Base-by-base conservation (phyloP, 2,888 invertebrate genomes). In the Eristalis arbustorum region DNA sequence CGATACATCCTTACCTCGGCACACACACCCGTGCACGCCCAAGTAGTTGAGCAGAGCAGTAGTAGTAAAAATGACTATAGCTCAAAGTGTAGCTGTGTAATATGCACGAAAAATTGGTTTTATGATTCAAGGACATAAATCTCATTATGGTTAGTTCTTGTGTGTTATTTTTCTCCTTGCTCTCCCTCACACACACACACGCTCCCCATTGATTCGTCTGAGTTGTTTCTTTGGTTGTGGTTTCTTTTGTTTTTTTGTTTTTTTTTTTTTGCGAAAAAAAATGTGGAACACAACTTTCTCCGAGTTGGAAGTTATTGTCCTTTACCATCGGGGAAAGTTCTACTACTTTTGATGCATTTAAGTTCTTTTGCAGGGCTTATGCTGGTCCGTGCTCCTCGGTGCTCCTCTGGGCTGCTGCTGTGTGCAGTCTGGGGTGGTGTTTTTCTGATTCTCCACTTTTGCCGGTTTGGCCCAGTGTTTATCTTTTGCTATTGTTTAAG, bases 81-180 rank as follows among this genome's bases (percentile, higher is more conserved):
- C 31, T 14, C 37, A 14, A 49, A 34, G 59, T 81, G 66, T 81
- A 69, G 68, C 37, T 69, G 49, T 73, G 76, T 82, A 82, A 76
- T 76, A 85, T 82, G 87, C 90, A 90, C 89, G 89, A 89, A 91
- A 91, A 91, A 91, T 91, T 90, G 91, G 90, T 91, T 91, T 91
- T 92, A 91, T 92, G 91, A 92, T 91, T 92, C 91, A 91, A 91
- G 92, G 91, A 92, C 91, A 92, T 91, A 91, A 91, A 91, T 92
- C 91, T 91, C 91, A 91, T 92, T 92, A 92, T 91, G 40, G 82
- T 74, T 74, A 73, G 69, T 79, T 83, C 73, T 73, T 77, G 61
- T 71, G 64, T 78, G 74, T 74, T 14, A 57, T 49, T 40, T 40
- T 67, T 69, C 56, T n/a, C n/a, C n/a, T 64, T 73, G 66, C 72